Evolutionary conservation across 2,888 invertebrate genomes (phyloP).

Genomic region (Phortica okadai): DNA sequence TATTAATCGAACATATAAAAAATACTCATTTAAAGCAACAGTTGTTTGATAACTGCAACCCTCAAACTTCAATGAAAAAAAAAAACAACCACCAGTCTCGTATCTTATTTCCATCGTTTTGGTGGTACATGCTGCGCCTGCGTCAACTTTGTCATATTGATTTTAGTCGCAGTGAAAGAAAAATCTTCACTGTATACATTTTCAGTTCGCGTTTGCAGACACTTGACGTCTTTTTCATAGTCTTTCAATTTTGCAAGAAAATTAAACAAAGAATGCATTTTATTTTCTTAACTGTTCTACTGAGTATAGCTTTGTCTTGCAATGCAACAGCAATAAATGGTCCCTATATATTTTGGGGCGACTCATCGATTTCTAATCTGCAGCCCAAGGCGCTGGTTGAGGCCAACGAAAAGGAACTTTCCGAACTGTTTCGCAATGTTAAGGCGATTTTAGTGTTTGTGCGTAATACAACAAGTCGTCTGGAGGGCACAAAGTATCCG

Average conservation of each 20-base stretch:
- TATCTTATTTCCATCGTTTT: not conserved
- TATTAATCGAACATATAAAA: not conserved
- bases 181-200: conserved; percentile 43
- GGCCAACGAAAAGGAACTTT: conserved; percentile 79
- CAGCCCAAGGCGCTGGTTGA: conserved; percentile 78
- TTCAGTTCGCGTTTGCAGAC: conserved; percentile 20
- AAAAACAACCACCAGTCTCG: not conserved
- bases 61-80: not conserved
- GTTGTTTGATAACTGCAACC: not conserved
- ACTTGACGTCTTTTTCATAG: conserved; percentile 19
- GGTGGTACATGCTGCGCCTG: not conserved
- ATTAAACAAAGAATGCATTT: conserved; percentile 58
- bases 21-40: not conserved
- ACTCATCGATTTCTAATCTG: conserved; percentile 77
- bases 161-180: not conserved
- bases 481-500: conserved; percentile 79
- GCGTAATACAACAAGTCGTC: conserved; percentile 79
- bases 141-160: not conserved
- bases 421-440: conserved; percentile 79
- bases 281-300: conserved; percentile 54
- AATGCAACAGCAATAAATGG: conserved; percentile 79
- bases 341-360: conserved; percentile 81
- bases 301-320: conserved; percentile 60
- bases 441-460: conserved; percentile 80
- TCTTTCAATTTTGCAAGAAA: conserved; percentile 29